A percentile compares a stretch with the other conserved stretches of the same genome.
Conservation (phyloP, 2,797 vertebrate species). For the Setipinna tenuifilis region DNA sequence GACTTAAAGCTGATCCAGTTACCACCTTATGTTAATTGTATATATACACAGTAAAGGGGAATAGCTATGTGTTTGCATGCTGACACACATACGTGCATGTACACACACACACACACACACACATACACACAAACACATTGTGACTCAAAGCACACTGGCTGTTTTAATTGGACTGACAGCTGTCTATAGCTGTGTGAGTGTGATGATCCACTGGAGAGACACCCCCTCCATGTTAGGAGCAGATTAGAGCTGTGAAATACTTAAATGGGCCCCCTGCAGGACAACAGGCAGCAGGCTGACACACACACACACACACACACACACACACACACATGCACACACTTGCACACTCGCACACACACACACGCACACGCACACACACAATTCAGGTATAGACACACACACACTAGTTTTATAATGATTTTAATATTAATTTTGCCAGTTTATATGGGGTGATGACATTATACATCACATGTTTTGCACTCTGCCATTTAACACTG, state of each 20-base stretch:
- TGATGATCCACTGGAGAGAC: conserved; percentile 63
- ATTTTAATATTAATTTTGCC: neutral
- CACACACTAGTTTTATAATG: neutral
- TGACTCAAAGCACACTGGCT: neutral
- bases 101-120: conserved; percentile 33
- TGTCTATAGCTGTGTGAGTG: conserved; percentile 53
- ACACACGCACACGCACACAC: neutral
- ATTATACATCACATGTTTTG: neutral
- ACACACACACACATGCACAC: conserved; percentile 33
- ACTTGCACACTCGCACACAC: neutral
- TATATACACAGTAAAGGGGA: too few species aligned
- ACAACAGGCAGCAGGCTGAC: conserved; percentile 23
- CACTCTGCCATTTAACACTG: neutral
- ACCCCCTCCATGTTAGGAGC: conserved; percentile 38
- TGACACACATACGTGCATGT: too few species aligned
- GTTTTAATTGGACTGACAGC: conserved; percentile 62
- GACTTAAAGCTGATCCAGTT: too few species aligned
- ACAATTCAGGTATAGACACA: neutral
- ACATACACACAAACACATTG: conserved; percentile 2
- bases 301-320: conserved; percentile 38
- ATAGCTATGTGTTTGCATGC: neutral
- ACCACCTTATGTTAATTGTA: too few species aligned
- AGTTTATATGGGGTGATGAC: neutral
- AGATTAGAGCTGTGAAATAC: conserved; percentile 73
- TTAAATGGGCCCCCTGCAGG: conserved; percentile 55